Evolutionary conservation across 2,797 vertebrate species (phyloP).

Genomic region (Galago senegalensis): DNA sequence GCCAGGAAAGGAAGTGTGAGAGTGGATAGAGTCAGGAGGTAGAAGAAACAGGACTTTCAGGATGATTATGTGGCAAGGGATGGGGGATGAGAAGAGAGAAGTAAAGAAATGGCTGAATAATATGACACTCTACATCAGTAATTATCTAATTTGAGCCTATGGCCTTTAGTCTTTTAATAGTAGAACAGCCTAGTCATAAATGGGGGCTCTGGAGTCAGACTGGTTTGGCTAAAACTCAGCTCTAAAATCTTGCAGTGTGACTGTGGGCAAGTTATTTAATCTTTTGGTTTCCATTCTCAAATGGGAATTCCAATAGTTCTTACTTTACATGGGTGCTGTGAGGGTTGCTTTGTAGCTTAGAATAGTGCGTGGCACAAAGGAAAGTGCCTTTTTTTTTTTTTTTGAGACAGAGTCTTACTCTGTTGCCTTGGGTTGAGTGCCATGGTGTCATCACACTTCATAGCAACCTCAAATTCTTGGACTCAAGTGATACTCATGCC

Average conservation of each 20-base stretch:
- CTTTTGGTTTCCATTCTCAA: background rate
- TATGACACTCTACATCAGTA: background rate
- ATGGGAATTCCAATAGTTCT: background rate
- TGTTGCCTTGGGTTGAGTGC: too few species aligned
- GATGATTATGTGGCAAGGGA: background rate
- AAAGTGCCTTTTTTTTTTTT: background rate
- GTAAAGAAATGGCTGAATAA: background rate
- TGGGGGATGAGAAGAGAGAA: background rate
- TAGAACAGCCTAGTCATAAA: too few species aligned
- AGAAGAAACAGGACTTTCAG: background rate
- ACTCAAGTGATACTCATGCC: too few species aligned
- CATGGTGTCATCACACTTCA: too few species aligned
- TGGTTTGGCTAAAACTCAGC: background rate
- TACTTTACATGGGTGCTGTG: background rate
- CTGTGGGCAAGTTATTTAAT: background rate
- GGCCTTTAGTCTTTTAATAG: background rate
- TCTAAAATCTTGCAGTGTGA: background rate
- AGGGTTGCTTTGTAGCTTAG: background rate
- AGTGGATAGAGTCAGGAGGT: background rate
- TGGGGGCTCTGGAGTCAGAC: background rate
- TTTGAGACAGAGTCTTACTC: too few species aligned
- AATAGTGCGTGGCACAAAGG: background rate
- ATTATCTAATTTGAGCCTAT: background rate
- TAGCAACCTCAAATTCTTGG: too few species aligned
- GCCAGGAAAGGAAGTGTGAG: background rate